Evolutionary conservation across 2,888 invertebrate genomes (phyloP), one percentile per base, ranked within the genome.

Genomic region (Sialis lutaria): DNA sequence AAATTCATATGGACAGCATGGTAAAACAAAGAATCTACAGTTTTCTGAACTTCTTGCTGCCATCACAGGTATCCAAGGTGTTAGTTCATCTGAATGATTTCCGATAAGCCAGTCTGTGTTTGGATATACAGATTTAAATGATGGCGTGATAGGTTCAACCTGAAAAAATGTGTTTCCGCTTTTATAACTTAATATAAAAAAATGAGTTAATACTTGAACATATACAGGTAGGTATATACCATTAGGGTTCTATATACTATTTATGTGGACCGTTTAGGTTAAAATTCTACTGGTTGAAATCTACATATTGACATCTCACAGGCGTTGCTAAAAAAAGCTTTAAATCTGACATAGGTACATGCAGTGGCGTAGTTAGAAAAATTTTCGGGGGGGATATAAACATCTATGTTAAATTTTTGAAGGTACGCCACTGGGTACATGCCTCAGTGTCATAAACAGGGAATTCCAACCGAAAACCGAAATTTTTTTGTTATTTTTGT

Each of bases 31-130:
- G 60, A 84, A 93, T 49, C 80, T 81, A 49, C 84, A 81, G 32
- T 69, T 69, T 47, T 73, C 75, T 0, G 83, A 83, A 66, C 84
- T 83, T 48, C 74, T 73, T 0, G 89, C 78, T 31, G 96, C 84
- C 55, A 97, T 79, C 1, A 96, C 81, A 13, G 97, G 93, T 56
- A 98, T 81, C 97, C 97, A 98, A 1, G 96, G 95, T 6, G 97
- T 96, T n/a, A 98, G 67, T 63, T 98, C 97, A 70, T 98, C 98
- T 9, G 95, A 93, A 69, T 98, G 98, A 67, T 98, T 98, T 45
- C 97, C 98, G 61, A 98, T 92, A 45, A 98, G 67, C 93, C 95
- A 95, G 58, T 91, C 85, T 32, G 73, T 73, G n/a, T 79, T 73
- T 6, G 81, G 75, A 57, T 83, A 88, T 40, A 75, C 59, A 50